phyloP scores from a whole-genome alignment of 2,888 invertebrate species.

The Euzophera pinguis region DNA sequence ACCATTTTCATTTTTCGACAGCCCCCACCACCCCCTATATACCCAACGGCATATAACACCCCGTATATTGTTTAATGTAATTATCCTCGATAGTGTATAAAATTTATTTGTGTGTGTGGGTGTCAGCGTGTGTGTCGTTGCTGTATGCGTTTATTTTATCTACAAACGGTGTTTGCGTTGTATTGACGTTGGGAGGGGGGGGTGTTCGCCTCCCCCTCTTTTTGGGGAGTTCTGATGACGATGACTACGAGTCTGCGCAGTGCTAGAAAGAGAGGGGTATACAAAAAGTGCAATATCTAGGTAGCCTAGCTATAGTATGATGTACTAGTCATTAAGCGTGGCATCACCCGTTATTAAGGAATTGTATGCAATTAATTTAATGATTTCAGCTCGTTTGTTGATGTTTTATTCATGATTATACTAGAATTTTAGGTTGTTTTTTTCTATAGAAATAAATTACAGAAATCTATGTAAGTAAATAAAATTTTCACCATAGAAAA shows the following conservation, averaged over 20 bases:
- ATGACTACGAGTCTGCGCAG: constrained; percentile 70
- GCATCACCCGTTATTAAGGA: constrained; percentile 39
- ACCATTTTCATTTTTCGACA: constrained; percentile 45
- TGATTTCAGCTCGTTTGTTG: constrained; percentile 9
- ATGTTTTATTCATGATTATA: neutral
- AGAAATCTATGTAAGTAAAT: no score
- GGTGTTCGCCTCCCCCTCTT: constrained; percentile 25
- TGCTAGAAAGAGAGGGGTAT: constrained; percentile 48
- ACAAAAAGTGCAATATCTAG: constrained; percentile 39
- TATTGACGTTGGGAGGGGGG: constrained; percentile 54
- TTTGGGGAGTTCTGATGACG: constrained; percentile 50
- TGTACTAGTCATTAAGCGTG: constrained; percentile 44
- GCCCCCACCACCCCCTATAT: constrained; percentile 24
- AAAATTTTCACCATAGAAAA: no score
- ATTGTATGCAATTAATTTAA: constrained; percentile 8
- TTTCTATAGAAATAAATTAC: no score
- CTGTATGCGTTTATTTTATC: constrained; percentile 63
- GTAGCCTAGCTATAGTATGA: constrained; percentile 30
- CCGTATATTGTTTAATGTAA: constrained; percentile 61
- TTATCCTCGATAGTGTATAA: constrained; percentile 73
- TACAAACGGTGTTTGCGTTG: constrained; percentile 55
- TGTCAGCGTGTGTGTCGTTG: constrained; percentile 17
- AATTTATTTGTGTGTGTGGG: constrained; percentile 32
- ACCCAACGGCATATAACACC: constrained; percentile 17
- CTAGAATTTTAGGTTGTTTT: neutral